These are phyloP conservation scores for Venturia canescens DNA, from an alignment of 1,140 invertebrate genomes.

Conservation along the genomic window DNA sequence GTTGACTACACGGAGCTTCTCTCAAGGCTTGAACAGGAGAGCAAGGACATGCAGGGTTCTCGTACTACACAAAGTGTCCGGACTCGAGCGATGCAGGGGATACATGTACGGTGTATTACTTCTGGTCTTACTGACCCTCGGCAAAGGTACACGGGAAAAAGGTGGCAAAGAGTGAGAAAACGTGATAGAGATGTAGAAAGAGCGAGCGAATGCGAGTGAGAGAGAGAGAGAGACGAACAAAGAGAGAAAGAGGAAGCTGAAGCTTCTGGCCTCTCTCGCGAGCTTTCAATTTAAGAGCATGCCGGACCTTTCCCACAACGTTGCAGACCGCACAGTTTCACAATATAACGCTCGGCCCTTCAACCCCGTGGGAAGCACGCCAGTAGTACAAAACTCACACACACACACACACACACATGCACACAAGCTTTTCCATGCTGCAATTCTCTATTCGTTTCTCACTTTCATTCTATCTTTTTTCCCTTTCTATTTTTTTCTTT, in stretches of 20 bases:
- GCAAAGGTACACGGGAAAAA: no score
- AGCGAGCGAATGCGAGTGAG: no score
- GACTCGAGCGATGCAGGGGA: slow-evolving; percentile 13
- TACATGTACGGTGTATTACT: slow-evolving; percentile 22
- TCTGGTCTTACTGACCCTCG: slow-evolving; percentile 19
- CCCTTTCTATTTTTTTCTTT: not conserved
- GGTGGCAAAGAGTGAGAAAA: no score
- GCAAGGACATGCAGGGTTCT: slow-evolving; percentile 3
- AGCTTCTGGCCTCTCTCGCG: slow-evolving; percentile 18
- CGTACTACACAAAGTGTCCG: not conserved
- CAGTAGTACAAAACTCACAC: slow-evolving; percentile 11
- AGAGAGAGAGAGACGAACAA: not conserved
- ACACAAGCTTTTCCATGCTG: not conserved
- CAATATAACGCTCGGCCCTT: slow-evolving; percentile 15
- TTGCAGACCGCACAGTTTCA: slow-evolving; percentile 27
- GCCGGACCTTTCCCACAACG: slow-evolving; percentile 38
- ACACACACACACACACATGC: not conserved
- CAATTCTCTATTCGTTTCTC: not conserved
- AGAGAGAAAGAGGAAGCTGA: not conserved
- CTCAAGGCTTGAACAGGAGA: not conserved
- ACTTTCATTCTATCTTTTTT: no score
- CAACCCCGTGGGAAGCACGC: slow-evolving; percentile 20
- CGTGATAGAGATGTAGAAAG: no score
- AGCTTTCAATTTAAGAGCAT: slow-evolving; percentile 44
- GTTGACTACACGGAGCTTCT: slow-evolving; percentile 5